Percentiles rank a stretch among this genome's conserved stretches.
Conservation (phyloP, 2,113 vertebrate genomes). For the Corydoras maculifer region DNA sequence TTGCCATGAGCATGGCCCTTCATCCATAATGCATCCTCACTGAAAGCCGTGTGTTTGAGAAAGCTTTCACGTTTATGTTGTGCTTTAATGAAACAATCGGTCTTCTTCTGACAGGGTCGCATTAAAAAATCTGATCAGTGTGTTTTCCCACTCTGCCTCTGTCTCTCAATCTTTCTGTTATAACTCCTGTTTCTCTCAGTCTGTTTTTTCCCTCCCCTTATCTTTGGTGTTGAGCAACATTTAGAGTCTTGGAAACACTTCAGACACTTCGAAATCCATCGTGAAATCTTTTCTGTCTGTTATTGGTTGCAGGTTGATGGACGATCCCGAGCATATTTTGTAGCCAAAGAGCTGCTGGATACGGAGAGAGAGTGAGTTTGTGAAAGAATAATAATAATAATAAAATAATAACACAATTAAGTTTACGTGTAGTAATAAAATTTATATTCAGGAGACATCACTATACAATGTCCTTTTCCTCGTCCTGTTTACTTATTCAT, state of each 20-base stretch:
- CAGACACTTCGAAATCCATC: slow-evolving; percentile 41
- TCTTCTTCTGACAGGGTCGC: slow-evolving; percentile 62
- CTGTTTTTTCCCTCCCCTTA: background rate
- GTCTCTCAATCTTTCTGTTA: background rate
- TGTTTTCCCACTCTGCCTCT: slow-evolving; percentile 2
- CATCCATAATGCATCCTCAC: slow-evolving; percentile 64
- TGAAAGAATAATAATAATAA: too few species aligned
- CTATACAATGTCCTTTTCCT: slow-evolving; percentile 7
- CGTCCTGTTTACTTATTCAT: slow-evolving; percentile 14
- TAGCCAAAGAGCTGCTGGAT: slow-evolving; percentile 83
- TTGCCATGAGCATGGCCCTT: slow-evolving; percentile 46
- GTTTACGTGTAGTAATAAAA: too few species aligned
- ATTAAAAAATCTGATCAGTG: slow-evolving; percentile 31
- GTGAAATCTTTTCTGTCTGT: slow-evolving; percentile 36
- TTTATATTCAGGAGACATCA: slow-evolving; percentile 9
- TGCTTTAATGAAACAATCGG: slow-evolving; percentile 64
- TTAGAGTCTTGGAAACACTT: slow-evolving; percentile 44
- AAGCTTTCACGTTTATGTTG: slow-evolving; percentile 48
- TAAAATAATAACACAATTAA: too few species aligned
- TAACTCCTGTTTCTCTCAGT: slow-evolving; percentile 8
- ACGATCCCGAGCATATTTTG: slow-evolving; percentile 78
- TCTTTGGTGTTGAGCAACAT: slow-evolving; percentile 5
- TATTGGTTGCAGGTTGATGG: slow-evolving; percentile 76
- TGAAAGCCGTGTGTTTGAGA: slow-evolving; percentile 52
- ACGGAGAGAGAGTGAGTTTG: slow-evolving; percentile 87